These are phyloP conservation scores for Tenrec ecaudatus DNA, from an alignment of 2,113 vertebrate species.

Conservation along the genomic window DNA sequence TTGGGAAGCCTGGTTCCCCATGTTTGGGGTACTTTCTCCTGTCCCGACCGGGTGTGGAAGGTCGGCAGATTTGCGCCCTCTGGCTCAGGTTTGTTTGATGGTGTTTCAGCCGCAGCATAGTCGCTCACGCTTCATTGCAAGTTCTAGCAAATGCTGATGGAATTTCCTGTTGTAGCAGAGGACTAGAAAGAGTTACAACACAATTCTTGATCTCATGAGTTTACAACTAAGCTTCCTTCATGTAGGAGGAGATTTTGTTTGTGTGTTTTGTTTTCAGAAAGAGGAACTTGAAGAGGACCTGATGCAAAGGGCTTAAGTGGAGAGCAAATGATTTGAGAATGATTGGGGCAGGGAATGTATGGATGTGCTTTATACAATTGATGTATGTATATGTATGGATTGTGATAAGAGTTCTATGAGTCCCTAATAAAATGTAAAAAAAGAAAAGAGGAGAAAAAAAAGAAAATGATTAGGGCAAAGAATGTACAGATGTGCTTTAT, in stretches of 20 bases:
- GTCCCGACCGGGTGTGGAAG: no score
- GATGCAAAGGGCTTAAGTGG: no score
- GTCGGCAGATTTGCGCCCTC: neutral
- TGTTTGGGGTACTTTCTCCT: no score
- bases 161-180: neutral
- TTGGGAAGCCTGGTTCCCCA: neutral
- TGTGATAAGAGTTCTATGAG: no score
- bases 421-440: no score
- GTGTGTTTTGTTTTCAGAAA: neutral
- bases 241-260: neutral
- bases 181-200: neutral
- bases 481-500: no score
- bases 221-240: neutral
- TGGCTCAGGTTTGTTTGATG: neutral
- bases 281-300: neutral
- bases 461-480: no score
- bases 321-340: no score
- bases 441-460: no score
- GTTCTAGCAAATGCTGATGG: neutral
- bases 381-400: no score
- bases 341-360: no score
- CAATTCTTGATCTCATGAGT: neutral
- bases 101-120: neutral
- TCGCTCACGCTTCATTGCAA: neutral
- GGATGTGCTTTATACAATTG: no score